Base-by-base conservation (phyloP, 2,888 invertebrate species). In the Drosophila mettleri region DNA sequence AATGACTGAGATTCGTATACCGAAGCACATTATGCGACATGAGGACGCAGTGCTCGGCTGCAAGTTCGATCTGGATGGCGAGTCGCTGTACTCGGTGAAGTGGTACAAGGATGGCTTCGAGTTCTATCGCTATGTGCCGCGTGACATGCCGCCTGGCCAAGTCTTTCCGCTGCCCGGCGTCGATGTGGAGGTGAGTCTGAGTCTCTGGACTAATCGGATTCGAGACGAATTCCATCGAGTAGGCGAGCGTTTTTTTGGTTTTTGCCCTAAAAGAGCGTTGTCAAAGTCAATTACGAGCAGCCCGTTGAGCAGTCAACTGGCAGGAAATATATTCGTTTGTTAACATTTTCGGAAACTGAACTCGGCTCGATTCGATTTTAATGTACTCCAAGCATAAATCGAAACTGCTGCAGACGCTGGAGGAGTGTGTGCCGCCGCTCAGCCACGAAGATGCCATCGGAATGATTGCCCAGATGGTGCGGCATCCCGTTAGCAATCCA, bases 31-130 rank as follows among this genome's bases (percentile, higher is more conserved):
- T 79, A 95, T 96, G 66, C 94, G 96, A 72, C 95, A 96, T 83
- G 95, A 96, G 90, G 95, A 95, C 81, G 96, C 96, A 38, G 93
- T 94, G 62, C 93, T 97, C 80, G 96, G 96, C 54, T 97, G 97
- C 92, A 95, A 95, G 91, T 97, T 96, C 93, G 95, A 96, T 92
- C 93, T 97, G 91, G 96, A 97, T 81, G 95, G 95, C 4, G 97
- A 97, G 91, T 94, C 95, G 52, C 93, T 97, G 49, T 97, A 97
- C 92, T 97, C 97, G 33, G 97, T 97, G 87, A 97, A 97, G 93
- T 97, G 97, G 97, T 97, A 97, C 93, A 97, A 97, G 91, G 97
- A 97, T 91, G 97, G 97, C 77, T 95, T 96, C 92, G 97, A 97
- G 93, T 97, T 97, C 93, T 97, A 96, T 93, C 94, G 97, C 71